Percentiles rank a stretch among this genome's conserved stretches.
Evolutionary conservation across 2,113 vertebrate species (phyloP).

Genomic region (Connochaetes taurinus): DNA sequence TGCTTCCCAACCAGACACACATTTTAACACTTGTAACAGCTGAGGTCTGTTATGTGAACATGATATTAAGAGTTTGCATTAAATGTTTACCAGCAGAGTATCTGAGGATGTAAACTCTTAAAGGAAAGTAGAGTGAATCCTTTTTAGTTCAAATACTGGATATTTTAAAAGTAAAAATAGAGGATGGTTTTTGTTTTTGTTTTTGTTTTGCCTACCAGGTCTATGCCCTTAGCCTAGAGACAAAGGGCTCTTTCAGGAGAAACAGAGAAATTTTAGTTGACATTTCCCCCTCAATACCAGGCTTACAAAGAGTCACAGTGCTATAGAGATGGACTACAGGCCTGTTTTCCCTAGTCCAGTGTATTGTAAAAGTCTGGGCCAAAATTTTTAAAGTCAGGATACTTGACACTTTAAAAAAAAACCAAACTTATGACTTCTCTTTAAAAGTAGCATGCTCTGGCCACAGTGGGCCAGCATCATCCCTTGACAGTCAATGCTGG

Average conservation of each 20-base stretch:
- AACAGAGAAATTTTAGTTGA: not conserved
- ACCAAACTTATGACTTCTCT: not conserved
- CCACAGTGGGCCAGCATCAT: not conserved
- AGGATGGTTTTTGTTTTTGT: not conserved
- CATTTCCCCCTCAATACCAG: not conserved
- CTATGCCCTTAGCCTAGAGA: not conserved
- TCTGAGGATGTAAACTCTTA: not conserved
- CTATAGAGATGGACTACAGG: not conserved
- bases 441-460: not conserved
- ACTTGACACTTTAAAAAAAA: not conserved
- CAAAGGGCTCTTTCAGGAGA: not conserved
- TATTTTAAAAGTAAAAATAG: not conserved
- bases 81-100: not conserved
- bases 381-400: constrained; percentile 14
- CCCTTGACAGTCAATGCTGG: not conserved
- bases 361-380: not conserved
- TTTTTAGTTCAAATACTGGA: not conserved
- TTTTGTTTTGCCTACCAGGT: not conserved
- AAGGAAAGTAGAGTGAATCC: not conserved
- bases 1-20: constrained; percentile 12
- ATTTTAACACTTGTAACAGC: constrained; percentile 3
- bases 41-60: not conserved
- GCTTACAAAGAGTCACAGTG: not conserved
- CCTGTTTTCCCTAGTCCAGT: not conserved
- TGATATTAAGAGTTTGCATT: not conserved